Conservation (phyloP, 2,888 invertebrate species). For the Bembecia ichneumoniformis region DNA sequence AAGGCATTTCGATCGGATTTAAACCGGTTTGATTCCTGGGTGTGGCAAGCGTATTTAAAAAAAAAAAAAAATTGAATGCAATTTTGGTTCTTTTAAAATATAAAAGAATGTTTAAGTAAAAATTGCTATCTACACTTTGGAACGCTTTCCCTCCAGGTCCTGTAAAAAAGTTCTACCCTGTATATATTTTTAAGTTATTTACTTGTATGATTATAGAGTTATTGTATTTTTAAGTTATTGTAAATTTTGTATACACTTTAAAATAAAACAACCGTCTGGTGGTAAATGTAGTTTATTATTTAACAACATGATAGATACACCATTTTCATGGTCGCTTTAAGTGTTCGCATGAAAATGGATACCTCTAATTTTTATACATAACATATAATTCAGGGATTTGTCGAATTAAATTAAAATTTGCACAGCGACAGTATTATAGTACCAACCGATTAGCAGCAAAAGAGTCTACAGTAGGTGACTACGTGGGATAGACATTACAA, state of each 20-base stretch:
- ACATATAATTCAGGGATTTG: slow-evolving; percentile 52
- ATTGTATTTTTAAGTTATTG: neutral
- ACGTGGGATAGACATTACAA: slow-evolving; percentile 13
- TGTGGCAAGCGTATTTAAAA: too few relatives aligned
- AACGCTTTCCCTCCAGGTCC: too few relatives aligned
- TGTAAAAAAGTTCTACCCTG: too few relatives aligned
- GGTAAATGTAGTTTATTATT: slow-evolving; percentile 79
- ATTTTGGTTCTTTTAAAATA: too few relatives aligned
- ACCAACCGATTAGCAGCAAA: slow-evolving; percentile 37
- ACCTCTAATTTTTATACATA: slow-evolving; percentile 69
- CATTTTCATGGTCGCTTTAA: slow-evolving; percentile 58
- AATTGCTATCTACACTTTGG: too few relatives aligned
- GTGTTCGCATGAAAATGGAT: slow-evolving; percentile 62
- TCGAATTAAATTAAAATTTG: slow-evolving; percentile 57
- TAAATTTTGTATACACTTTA: neutral
- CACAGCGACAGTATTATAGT: slow-evolving; percentile 39
- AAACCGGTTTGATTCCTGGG: too few relatives aligned
- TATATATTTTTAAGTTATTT: neutral
- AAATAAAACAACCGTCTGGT: slow-evolving; percentile 66
- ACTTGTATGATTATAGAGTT: neutral
- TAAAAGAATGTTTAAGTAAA: too few relatives aligned
- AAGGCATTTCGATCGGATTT: too few relatives aligned
- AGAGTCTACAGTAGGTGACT: slow-evolving; percentile 44
- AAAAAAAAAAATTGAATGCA: too few relatives aligned
- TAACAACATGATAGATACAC: slow-evolving; percentile 74